Percentiles rank a stretch among this genome's conserved stretches.
These are phyloP conservation scores for Apeira syringaria DNA, from an alignment of 2,888 invertebrate species.

Conservation along the genomic window DNA sequence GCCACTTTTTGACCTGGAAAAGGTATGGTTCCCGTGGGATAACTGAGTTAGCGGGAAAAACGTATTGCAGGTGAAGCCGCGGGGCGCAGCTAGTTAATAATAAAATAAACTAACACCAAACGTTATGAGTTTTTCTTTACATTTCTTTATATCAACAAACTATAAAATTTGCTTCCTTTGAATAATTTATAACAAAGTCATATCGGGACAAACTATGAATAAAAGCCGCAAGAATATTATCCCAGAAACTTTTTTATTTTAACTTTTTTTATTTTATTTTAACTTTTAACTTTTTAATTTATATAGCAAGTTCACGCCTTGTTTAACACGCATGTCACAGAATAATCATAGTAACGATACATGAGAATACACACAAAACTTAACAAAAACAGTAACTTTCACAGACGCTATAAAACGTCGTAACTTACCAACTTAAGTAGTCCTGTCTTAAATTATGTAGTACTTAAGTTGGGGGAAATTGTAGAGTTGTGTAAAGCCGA, in stretches of 20 bases:
- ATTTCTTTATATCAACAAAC: too few relatives aligned
- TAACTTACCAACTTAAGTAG: neutral
- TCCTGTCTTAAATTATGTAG: constrained; percentile 11
- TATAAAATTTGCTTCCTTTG: too few relatives aligned
- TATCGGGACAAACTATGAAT: constrained; percentile 15
- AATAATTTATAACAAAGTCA: constrained; percentile 11
- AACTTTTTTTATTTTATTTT: too few relatives aligned
- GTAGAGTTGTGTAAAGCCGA: neutral
- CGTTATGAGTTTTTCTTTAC: too few relatives aligned
- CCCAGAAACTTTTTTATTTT: too few relatives aligned
- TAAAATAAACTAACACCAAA: too few relatives aligned
- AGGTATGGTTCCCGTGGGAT: too few relatives aligned
- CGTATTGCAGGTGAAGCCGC: too few relatives aligned
- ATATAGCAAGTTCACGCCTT: constrained; percentile 18
- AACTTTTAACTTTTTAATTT: constrained; percentile 21
- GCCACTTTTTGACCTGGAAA: too few relatives aligned
- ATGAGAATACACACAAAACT: constrained; percentile 9
- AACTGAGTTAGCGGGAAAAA: too few relatives aligned
- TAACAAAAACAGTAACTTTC: constrained; percentile 24
- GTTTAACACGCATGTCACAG: constrained; percentile 13
- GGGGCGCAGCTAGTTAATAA: too few relatives aligned
- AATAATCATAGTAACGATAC: neutral
- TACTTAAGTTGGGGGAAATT: constrained; percentile 1
- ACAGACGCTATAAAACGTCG: constrained; percentile 19
- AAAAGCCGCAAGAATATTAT: constrained; percentile 13